A percentile compares a stretch with the other conserved stretches of the same genome.
phyloP scores from a whole-genome alignment of 2,888 invertebrate species.

The Formica aserva region DNA sequence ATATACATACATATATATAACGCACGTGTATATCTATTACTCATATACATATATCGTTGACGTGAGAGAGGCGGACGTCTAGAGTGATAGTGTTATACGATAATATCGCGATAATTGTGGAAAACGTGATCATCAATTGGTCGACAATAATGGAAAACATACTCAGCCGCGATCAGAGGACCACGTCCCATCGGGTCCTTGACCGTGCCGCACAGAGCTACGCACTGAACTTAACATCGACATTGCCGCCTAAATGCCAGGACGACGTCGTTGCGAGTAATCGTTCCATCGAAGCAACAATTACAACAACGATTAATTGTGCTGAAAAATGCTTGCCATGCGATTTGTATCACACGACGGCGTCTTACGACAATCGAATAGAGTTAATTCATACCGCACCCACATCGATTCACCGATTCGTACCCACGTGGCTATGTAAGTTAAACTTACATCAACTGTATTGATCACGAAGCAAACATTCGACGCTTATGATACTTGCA shows the following conservation, averaged over 20 bases:
- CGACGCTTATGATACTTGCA: not conserved
- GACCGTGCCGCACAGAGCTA: constrained; percentile 62
- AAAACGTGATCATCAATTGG: constrained; percentile 71
- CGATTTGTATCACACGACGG: constrained; percentile 64
- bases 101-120: constrained; percentile 22
- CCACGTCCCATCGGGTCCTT: constrained; percentile 81
- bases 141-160: constrained; percentile 78
- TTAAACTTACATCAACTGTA: constrained; percentile 63
- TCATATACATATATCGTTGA: constrained; percentile 17
- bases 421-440: constrained; percentile 83
- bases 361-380: constrained; percentile 68
- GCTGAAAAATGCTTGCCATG: constrained; percentile 58
- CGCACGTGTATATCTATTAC: constrained; percentile 37
- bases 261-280: constrained; percentile 15
- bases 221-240: constrained; percentile 14
- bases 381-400: constrained; percentile 54
- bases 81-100: constrained; percentile 75
- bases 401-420: too few relatives aligned
- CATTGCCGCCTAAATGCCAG: constrained; percentile 27
- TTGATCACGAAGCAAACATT: not conserved
- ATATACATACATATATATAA: constrained; percentile 20
- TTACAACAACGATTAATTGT: constrained; percentile 54
- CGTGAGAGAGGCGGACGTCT: constrained; percentile 56
- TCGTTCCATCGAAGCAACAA: constrained; percentile 30
- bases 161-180: constrained; percentile 82